Evolutionary conservation across 2,888 invertebrate genomes (phyloP).

Genomic region (Sacculina carcini): DNA sequence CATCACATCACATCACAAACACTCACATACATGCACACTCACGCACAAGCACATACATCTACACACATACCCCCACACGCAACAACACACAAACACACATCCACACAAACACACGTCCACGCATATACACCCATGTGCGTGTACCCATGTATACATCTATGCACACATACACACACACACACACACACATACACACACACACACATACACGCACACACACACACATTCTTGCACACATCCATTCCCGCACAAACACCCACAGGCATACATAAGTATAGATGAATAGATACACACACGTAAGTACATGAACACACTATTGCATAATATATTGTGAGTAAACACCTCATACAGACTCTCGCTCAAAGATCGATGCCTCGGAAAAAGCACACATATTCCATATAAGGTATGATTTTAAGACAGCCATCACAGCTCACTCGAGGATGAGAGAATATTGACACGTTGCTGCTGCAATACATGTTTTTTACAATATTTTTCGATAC

Average conservation of each 20-base stretch:
- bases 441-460: no score
- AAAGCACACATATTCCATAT: neutral
- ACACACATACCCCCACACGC: slow-evolving; percentile 1
- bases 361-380: no score
- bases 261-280: neutral
- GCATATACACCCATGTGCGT: neutral
- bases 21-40: neutral
- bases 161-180: neutral
- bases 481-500: no score
- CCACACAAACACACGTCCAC: neutral
- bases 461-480: no score
- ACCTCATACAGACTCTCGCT: no score
- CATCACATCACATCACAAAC: no score
- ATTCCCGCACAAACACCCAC: neutral
- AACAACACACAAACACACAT: neutral
- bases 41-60: neutral
- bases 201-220: neutral
- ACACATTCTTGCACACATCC: neutral
- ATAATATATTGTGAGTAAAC: no score
- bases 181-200: neutral
- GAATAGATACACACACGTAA: neutral
- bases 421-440: no score
- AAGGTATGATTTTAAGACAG: no score
- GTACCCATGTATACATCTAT: neutral
- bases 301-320: neutral